phyloP scores from a whole-genome alignment of 2,113 vertebrate genomes.

The Microcebus ravelobensis region DNA sequence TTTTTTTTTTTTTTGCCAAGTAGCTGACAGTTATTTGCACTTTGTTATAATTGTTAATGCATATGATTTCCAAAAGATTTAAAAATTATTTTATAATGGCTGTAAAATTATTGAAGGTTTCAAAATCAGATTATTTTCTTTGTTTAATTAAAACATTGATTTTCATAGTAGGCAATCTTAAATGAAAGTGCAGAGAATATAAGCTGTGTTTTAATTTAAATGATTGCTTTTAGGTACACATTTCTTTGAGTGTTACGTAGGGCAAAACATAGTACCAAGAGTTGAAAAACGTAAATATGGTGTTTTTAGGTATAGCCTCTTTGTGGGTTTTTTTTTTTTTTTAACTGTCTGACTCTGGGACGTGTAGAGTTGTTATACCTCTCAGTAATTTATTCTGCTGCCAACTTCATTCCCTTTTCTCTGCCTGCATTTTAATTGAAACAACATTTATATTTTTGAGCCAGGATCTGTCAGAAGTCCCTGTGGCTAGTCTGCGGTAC shows the following conservation, averaged over 20 bases:
- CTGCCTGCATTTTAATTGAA: conserved; percentile 91
- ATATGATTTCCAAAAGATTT: conserved; percentile 32
- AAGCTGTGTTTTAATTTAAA: conserved; percentile 32
- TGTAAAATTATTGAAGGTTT: conserved; percentile 36
- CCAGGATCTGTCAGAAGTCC: conserved; percentile 91
- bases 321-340: neutral
- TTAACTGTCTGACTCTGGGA: conserved; percentile 72
- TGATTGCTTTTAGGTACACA: neutral
- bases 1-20: neutral
- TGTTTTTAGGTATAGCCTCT: conserved; percentile 70
- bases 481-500: conserved; percentile 90
- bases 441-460: conserved; percentile 92
- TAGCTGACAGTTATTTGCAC: neutral
- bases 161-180: conserved; percentile 77
- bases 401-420: conserved; percentile 88
- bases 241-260: conserved; percentile 53
- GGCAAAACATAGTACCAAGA: conserved; percentile 45
- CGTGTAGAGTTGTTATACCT: conserved; percentile 80
- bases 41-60: conserved; percentile 42
- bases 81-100: neutral
- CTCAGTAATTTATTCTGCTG: conserved; percentile 86
- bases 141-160: conserved; percentile 79
- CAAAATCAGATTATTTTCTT: conserved; percentile 52
- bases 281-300: conserved; percentile 70
- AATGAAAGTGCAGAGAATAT: conserved; percentile 59